Conservation (phyloP, 1,140 invertebrate species). For the Ptiloglossa arizonensis region DNA sequence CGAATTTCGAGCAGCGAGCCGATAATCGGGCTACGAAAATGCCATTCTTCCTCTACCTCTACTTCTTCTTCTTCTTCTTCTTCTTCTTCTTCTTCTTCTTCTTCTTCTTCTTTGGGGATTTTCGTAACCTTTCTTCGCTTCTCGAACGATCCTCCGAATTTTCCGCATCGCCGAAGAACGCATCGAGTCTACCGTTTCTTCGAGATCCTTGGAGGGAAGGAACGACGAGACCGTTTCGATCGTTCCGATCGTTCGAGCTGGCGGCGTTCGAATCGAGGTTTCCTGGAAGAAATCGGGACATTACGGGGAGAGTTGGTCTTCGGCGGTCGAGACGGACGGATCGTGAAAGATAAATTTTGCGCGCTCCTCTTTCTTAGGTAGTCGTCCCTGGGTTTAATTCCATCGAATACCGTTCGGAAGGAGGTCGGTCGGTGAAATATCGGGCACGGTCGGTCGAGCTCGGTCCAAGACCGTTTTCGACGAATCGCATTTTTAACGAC, state of each 20-base stretch:
- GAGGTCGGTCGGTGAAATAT: background rate
- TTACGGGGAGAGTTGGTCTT: too few species aligned
- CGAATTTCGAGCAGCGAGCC: constrained; percentile 16
- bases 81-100: background rate
- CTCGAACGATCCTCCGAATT: background rate
- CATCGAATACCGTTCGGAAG: background rate
- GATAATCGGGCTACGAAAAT: constrained; percentile 41
- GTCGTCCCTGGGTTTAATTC: background rate
- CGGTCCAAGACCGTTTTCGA: background rate
- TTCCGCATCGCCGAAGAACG: background rate
- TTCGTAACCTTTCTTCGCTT: background rate
- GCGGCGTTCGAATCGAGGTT: too few species aligned
- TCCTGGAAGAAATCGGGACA: too few species aligned
- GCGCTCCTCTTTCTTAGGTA: too few species aligned
- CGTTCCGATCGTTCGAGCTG: too few species aligned
- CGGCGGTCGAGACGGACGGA: too few species aligned
- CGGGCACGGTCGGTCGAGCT: background rate
- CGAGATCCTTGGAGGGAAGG: too few species aligned
- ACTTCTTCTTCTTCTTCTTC: too few species aligned
- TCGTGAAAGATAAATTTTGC: too few species aligned
- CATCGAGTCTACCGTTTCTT: too few species aligned
- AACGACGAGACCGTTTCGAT: too few species aligned
- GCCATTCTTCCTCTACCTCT: constrained; percentile 17
- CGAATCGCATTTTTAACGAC: too few species aligned
- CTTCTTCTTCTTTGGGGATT: background rate